Conservation (phyloP, 1,140 invertebrate genomes). For the Anthonomus grandis region DNA sequence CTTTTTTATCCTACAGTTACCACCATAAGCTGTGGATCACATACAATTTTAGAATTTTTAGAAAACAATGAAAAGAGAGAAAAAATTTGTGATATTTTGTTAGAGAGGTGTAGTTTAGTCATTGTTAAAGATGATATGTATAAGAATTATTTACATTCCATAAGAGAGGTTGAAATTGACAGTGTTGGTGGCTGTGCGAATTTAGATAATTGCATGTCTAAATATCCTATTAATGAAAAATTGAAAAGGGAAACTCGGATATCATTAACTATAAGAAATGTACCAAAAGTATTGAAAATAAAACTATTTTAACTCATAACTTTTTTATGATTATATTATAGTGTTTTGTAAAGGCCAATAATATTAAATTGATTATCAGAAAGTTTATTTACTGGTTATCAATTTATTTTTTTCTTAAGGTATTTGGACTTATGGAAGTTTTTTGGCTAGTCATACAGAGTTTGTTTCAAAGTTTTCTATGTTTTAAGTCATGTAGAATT, state of each 20-base stretch:
- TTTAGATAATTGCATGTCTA: constrained; percentile 57
- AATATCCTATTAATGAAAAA: constrained; percentile 54
- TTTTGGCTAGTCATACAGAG: no score
- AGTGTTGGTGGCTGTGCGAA: constrained; percentile 68
- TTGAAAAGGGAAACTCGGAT: constrained; percentile 70
- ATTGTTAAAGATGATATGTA: constrained; percentile 84
- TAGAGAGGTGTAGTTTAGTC: constrained; percentile 86
- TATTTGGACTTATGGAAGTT: no score
- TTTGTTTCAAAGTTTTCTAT: no score
- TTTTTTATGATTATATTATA: no score
- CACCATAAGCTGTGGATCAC: constrained; percentile 88
- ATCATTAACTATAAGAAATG: constrained; percentile 91
- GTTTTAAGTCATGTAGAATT: no score
- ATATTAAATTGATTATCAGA: no score
- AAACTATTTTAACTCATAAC: constrained; percentile 57
- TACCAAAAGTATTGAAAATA: constrained; percentile 83
- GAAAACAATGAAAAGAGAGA: constrained; percentile 49
- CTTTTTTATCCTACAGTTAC: constrained; percentile 90
- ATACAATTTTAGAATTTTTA: constrained; percentile 85
- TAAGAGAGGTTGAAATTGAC: constrained; percentile 73
- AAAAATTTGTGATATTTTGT: constrained; percentile 64
- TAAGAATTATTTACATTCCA: constrained; percentile 83
- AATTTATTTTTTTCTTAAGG: no score
- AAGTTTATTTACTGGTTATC: no score
- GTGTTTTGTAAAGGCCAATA: no score